Evolutionary conservation across 2,888 invertebrate species (phyloP), one percentile per base, ranked within the genome.

Genomic region (Melanargia galathea): DNA sequence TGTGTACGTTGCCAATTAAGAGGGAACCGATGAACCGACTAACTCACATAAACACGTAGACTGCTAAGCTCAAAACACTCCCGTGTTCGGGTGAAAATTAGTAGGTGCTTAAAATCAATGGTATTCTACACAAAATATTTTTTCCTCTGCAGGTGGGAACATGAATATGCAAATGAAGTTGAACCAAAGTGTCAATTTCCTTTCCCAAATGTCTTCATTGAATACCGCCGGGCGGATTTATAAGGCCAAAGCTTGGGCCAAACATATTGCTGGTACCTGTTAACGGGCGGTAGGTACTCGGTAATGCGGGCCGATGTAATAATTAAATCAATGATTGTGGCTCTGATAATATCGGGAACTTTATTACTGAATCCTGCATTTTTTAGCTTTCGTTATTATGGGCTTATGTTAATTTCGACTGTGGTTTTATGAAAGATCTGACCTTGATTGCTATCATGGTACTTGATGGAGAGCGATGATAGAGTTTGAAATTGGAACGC

Each of bases 241-340:
- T 58, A 52, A 58, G 52, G 43, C 46, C 57, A 57, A 33, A 33
- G 65, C 60, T 58, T 48, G 65, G 52, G 49, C 20, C 57, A 46
- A 57, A 57, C 45, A 33, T 57, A 57, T 45, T 57, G 20, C 45
- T 20, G 30, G 56, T 56, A 43, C 40, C 40, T 55, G 40, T 43
- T 56, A 56, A 30, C 11, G 43, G 43, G 6, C 11, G 43, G 56
- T 13, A 18, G 54, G 67, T 66, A 65, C 11, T n/a, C 33, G 38
- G 68, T 67, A 68, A 62, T 60, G 59, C 63, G 70, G 71, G 72
- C 73, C 75, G 77, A 80, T 76, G 82, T 77, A 80, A 79, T 82
- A 82, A 82, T 82, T 82, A 82, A 75, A 73, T 70, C 75, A 73
- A 74, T 77, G 77, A 81, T 81, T 77, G 78, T 70, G 75, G 74